Percentiles rank a stretch among this genome's conserved stretches.
Conservation (phyloP, 2,113 vertebrate genomes). For the Leptosomus discolor region DNA sequence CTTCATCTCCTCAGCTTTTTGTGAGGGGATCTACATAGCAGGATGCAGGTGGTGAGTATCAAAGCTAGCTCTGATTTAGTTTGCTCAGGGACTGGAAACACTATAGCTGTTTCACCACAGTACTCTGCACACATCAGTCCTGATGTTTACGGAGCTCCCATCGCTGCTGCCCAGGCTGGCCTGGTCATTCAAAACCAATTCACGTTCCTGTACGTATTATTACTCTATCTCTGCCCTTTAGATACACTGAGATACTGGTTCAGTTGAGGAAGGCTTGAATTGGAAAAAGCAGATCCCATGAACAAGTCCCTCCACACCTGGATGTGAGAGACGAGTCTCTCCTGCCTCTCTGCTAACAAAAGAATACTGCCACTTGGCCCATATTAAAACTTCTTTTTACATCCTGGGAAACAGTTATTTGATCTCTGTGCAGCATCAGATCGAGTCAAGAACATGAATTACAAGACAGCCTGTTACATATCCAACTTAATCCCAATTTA, state of each 20-base stretch:
- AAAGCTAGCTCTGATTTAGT: background rate
- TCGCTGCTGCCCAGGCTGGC: background rate
- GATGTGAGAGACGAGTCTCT: background rate
- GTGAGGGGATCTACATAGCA: background rate
- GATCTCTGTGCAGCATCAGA: background rate
- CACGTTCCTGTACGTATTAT: background rate
- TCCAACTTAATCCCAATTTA: background rate
- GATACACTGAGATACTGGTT: background rate
- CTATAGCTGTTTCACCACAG: background rate
- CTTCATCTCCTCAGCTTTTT: background rate
- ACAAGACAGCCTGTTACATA: background rate
- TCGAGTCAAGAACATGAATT: background rate
- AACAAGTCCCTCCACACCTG: background rate
- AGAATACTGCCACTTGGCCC: background rate
- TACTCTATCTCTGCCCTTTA: background rate
- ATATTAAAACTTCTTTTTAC: background rate
- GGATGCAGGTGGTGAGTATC: background rate
- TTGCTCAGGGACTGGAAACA: background rate
- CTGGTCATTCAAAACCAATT: background rate
- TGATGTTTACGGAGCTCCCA: background rate
- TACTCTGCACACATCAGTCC: background rate
- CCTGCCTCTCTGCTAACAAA: background rate
- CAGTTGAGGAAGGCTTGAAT: background rate
- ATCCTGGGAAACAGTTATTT: background rate
- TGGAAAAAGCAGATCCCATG: background rate